phyloP scores from a whole-genome alignment of 35 echinoderm and acorn worm species.

The Holothuria glaberrima region DNA sequence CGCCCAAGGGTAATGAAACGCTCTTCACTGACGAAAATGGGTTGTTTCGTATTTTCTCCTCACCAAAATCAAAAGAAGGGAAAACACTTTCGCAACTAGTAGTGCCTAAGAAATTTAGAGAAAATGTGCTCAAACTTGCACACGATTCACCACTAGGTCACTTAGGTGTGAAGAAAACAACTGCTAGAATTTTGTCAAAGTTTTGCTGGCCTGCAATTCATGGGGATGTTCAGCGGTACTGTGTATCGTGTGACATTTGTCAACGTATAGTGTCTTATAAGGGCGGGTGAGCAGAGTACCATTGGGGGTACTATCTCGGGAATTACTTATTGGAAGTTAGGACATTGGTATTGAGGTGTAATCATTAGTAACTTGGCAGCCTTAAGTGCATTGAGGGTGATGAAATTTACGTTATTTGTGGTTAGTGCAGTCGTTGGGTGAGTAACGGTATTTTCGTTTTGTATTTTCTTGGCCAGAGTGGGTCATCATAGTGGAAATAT shows the following conservation, averaged over 20 bases:
- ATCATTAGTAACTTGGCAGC: too few relatives aligned
- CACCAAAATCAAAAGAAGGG: too few relatives aligned
- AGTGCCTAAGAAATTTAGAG: slow-evolving; percentile 44
- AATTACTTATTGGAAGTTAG: slow-evolving; percentile 2
- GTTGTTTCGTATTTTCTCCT: too few relatives aligned
- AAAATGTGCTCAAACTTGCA: slow-evolving; percentile 61
- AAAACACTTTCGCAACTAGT: slow-evolving; percentile 36
- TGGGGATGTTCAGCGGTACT: slow-evolving; percentile 50
- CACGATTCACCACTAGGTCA: slow-evolving; percentile 67
- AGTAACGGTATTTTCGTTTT: too few relatives aligned
- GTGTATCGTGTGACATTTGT: slow-evolving; percentile 67
- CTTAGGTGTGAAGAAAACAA: slow-evolving; percentile 46
- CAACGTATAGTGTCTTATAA: slow-evolving; percentile 55
- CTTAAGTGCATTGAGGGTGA: too few relatives aligned
- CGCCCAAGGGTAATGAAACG: too few relatives aligned
- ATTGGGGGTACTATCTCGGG: not conserved
- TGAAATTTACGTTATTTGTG: too few relatives aligned
- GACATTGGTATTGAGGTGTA: too few relatives aligned
- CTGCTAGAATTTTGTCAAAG: slow-evolving; percentile 45
- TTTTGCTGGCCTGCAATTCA: slow-evolving; percentile 69
- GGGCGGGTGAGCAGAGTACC: slow-evolving; percentile 56
- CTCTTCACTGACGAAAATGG: too few relatives aligned
- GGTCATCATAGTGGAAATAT: too few relatives aligned
- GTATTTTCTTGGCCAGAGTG: too few relatives aligned
- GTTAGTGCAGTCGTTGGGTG: too few relatives aligned